A percentile compares a stretch with the other conserved stretches of the same genome.
Evolutionary conservation across 2,888 invertebrate species (phyloP).

Genomic region (Mechanitis mazaeus): DNA sequence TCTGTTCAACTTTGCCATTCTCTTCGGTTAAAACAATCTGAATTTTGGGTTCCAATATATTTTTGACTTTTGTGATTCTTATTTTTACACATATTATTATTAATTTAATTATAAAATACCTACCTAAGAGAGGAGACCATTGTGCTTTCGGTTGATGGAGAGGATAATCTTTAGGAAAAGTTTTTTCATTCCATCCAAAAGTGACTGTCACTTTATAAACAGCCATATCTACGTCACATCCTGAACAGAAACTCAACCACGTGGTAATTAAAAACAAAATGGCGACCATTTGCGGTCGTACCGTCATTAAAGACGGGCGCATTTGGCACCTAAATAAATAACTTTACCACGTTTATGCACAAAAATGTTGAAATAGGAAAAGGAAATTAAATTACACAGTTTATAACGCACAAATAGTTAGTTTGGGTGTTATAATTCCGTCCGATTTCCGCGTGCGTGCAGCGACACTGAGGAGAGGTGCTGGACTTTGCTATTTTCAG

Average conservation of each 20-base stretch:
- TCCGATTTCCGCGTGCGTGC: conserved; percentile 55
- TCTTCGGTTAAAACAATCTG: neutral
- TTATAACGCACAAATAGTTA: conserved; percentile 29
- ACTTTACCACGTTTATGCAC: conserved; percentile 16
- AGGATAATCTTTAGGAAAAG: conserved; percentile 94
- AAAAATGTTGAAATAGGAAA: conserved; percentile 17
- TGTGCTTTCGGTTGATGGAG: conserved; percentile 93
- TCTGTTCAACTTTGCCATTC: too few species aligned
- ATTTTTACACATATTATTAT: too few species aligned
- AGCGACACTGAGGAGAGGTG: conserved; percentile 51
- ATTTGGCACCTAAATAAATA: conserved; percentile 10
- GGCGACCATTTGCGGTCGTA: conserved; percentile 49
- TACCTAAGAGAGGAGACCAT: conserved; percentile 94
- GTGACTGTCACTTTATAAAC: conserved; percentile 91
- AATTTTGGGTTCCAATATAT: neutral
- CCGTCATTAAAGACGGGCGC: conserved; percentile 49
- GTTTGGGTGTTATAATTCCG: conserved; percentile 33
- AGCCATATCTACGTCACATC: conserved; percentile 86
- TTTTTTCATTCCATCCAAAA: conserved; percentile 90
- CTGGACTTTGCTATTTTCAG: conserved; percentile 73
- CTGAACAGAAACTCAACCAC: conserved; percentile 39
- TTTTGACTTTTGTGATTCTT: too few species aligned
- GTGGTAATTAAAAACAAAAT: conserved; percentile 55
- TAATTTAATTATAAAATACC: conserved; percentile 52
- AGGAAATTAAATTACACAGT: conserved; percentile 32